phyloP scores from a whole-genome alignment of 1,140 invertebrate genomes.

The Ceratina japonica region DNA sequence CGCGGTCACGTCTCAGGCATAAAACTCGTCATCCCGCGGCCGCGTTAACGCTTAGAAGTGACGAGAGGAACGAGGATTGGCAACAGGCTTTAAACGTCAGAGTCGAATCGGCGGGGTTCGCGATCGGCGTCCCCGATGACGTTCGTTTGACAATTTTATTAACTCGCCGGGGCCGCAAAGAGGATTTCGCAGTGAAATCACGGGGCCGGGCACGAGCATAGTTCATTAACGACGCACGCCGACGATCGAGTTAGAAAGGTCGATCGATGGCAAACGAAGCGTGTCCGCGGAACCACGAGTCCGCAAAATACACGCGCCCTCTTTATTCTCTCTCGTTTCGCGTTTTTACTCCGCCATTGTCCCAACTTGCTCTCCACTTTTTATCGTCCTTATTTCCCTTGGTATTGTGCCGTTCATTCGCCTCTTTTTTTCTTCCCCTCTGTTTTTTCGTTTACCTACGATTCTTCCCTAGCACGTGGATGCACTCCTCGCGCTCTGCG shows the following conservation, averaged over 20 bases:
- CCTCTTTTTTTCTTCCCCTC: neutral
- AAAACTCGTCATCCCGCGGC: neutral
- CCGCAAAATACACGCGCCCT: conserved; percentile 36
- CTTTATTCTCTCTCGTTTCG: conserved; percentile 34
- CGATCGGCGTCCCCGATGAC: conserved; percentile 36
- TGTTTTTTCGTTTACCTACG: neutral
- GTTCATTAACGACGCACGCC: conserved; percentile 53
- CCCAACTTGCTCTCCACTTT: conserved; percentile 3
- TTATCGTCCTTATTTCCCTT: neutral
- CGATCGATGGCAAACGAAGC: conserved; percentile 54
- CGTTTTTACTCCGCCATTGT: conserved; percentile 12
- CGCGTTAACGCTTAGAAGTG: too few relatives aligned
- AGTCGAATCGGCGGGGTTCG: neutral
- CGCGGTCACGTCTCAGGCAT: neutral
- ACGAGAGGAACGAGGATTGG: neutral
- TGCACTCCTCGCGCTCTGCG: neutral
- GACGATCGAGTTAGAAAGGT: conserved; percentile 59
- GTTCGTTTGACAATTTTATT: conserved; percentile 54
- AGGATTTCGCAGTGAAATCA: conserved; percentile 41
- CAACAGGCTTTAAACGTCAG: conserved; percentile 32
- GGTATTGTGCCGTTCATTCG: neutral
- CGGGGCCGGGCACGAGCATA: conserved; percentile 43
- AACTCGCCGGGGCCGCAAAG: conserved; percentile 48
- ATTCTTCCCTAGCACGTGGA: neutral
- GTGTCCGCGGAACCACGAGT: conserved; percentile 57